Evolutionary conservation across 2,113 vertebrate species (phyloP).

Genomic region (Heloderma charlesbogerti): DNA sequence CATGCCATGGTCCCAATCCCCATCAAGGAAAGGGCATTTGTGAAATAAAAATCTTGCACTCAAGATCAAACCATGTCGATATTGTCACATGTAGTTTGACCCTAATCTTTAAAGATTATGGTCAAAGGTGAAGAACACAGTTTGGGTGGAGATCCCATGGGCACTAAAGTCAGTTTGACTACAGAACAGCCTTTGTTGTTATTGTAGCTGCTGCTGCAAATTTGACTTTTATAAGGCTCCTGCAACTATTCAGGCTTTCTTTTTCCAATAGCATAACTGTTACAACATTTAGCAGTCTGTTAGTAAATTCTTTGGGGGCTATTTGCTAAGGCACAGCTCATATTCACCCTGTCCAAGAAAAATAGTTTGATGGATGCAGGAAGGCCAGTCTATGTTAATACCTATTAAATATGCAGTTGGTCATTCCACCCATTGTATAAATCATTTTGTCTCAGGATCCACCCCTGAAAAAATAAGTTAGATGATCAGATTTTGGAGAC

Average conservation of each 20-base stretch:
- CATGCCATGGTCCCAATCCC: too few species aligned
- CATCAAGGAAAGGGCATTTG: not conserved
- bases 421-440: not conserved
- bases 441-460: not conserved
- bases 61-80: not conserved
- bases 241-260: not conserved
- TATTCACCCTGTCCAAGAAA: not conserved
- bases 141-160: not conserved
- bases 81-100: not conserved
- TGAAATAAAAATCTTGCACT: not conserved
- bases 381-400: not conserved
- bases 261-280: not conserved
- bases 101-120: not conserved
- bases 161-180: rapidly evolving
- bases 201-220: not conserved
- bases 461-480: not conserved
- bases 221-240: not conserved
- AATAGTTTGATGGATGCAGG: not conserved
- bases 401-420: not conserved
- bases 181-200: not conserved
- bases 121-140: not conserved
- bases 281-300: too few species aligned
- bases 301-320: not conserved
- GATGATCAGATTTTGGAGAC: not conserved
- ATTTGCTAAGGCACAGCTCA: not conserved